Conservation (phyloP, 2,797 vertebrate genomes). For the Hippopotamyrus pictus region DNA sequence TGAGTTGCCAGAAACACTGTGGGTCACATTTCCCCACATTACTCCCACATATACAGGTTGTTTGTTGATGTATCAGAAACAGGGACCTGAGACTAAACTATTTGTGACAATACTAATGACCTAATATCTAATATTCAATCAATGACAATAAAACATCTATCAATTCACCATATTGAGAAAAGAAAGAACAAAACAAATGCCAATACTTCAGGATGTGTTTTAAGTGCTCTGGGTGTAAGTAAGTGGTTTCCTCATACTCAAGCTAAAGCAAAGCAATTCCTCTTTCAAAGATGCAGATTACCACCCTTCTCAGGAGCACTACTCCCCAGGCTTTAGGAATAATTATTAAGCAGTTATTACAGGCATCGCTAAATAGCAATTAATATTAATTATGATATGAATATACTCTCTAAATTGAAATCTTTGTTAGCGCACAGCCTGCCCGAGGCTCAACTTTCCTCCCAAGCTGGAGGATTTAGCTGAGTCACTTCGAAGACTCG, state of each 20-base stretch:
- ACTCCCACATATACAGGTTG: neutral
- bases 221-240: neutral
- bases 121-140: neutral
- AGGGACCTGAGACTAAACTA: neutral
- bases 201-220: neutral
- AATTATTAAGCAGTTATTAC: neutral
- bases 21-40: neutral
- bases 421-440: neutral
- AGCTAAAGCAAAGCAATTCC: neutral
- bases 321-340: neutral
- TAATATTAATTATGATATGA: neutral
- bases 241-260: neutral
- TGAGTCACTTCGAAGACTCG: neutral
- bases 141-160: neutral
- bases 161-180: neutral
- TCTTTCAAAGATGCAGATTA: neutral
- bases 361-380: neutral
- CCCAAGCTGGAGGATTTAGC: neutral
- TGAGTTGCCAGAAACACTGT: neutral
- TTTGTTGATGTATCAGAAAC: neutral
- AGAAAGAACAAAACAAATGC: neutral
- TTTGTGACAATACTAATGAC: neutral
- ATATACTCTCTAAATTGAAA: neutral
- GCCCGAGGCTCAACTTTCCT: neutral
- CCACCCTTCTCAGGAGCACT: neutral